Evolutionary conservation across 2,888 invertebrate genomes (phyloP), one percentile per base, ranked within the genome.

Genomic region (Yponomeuta sedellus): DNA sequence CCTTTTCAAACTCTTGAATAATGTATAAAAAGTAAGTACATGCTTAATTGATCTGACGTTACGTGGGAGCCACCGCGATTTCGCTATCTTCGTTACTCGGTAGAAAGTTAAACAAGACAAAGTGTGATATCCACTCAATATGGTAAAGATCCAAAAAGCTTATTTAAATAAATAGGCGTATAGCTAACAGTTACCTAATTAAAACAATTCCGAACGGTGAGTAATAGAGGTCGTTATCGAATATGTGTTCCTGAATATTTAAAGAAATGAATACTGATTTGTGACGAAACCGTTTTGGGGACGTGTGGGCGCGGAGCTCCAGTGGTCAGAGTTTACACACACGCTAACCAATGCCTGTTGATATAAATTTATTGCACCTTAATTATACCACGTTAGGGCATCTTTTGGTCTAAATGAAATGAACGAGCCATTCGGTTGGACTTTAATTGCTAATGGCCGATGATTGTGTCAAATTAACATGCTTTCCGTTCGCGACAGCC

Each of bases 381-480:
- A 52, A 52, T 52, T 52, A 16, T 52, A 52, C 16, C 8, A 44
- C 44, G 44, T 44, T 44, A 44, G 16, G 44, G 44, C 44, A 52
- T 52, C 12, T 52, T 52, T 52, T 52, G 44, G 44, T 52, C 44
- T 52, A 20, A 20, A 59, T 25, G 10, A 28, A 25, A 25, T 61
- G 25, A 34, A n/a, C 59, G 20, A 67, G 66, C 68, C 52, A 67
- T 66, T 56, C 63, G 62, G 66, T 64, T 52, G 16, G 44, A 52
- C 44, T 72, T 75, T 77, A 75, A 75, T 77, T 76, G 73, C 72
- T 73, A 78, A 76, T 75, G 76, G 72, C 70, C 70, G 72, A 75
- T 75, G 76, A 79, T 82, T 79, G 76, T 75, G 74, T 77, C 72
- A 73, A 77, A 79, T 77, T 75, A 78, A 71, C 69, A 59, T 28